A percentile compares a stretch with the other conserved stretches of the same genome.
phyloP scores from a whole-genome alignment of 2,888 invertebrate genomes.

The Drosophila mulleri region DNA sequence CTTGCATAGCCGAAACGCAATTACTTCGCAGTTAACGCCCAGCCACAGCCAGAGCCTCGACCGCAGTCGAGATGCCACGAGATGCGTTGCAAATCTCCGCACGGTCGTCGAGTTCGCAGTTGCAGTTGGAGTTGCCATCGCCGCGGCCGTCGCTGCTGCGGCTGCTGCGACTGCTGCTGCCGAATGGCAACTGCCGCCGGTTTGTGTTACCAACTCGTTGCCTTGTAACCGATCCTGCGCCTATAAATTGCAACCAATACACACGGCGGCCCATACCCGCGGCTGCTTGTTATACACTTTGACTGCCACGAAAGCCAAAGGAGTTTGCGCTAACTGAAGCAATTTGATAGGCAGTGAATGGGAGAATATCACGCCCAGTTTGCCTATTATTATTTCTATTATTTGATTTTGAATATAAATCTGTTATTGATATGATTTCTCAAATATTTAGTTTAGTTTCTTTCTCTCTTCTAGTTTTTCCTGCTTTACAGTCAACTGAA shows the following conservation, averaged over 20 bases:
- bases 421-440: neutral
- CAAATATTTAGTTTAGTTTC: neutral
- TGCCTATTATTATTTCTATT: no score
- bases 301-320: slow-evolving; percentile 6
- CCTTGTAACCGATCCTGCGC: slow-evolving; percentile 78
- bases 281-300: slow-evolving; percentile 72
- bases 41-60: slow-evolving; percentile 48
- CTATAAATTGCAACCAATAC: slow-evolving; percentile 78
- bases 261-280: slow-evolving; percentile 65
- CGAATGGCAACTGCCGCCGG: slow-evolving; percentile 70
- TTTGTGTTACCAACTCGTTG: slow-evolving; percentile 78
- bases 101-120: slow-evolving; percentile 9
- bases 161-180: slow-evolving; percentile 40
- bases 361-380: neutral
- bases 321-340: slow-evolving; percentile 29
- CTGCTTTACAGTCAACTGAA: neutral
- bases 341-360: neutral
- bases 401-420: neutral
- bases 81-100: slow-evolving; percentile 61
- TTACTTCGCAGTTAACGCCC: slow-evolving; percentile 79
- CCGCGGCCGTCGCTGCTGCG: neutral
- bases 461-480: neutral
- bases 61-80: slow-evolving; percentile 21
- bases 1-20: slow-evolving; percentile 79
- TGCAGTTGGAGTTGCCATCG: slow-evolving; percentile 8